phyloP scores from a whole-genome alignment of 2,113 vertebrate genomes.

The Pseudorasbora parva region DNA sequence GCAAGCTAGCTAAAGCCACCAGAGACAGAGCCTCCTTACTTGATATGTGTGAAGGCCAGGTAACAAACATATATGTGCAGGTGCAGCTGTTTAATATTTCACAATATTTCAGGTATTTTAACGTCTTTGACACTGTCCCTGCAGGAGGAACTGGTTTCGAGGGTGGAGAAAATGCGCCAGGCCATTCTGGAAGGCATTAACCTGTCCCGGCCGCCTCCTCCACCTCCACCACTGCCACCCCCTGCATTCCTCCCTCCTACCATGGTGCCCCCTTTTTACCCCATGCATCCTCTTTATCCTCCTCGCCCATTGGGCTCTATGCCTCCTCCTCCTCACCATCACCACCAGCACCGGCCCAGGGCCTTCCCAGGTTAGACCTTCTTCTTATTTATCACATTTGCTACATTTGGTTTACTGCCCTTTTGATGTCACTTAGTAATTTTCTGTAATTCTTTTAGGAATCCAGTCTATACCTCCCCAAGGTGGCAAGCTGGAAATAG shows the following conservation, averaged over 20 bases:
- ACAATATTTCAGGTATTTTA: background rate
- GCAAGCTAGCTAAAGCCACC: conserved; percentile 85
- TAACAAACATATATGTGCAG: conserved; percentile 53
- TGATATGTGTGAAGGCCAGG: conserved; percentile 93
- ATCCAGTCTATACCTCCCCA: conserved; percentile 90
- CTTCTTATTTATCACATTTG: background rate
- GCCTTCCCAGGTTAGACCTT: conserved; percentile 82
- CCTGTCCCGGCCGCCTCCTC: conserved; percentile 81
- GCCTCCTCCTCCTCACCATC: conserved; percentile 78
- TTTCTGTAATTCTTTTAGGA: conserved; percentile 66
- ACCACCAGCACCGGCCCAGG: conserved; percentile 81
- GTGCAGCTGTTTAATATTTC: background rate
- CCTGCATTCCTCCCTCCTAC: conserved; percentile 83
- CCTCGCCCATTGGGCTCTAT: conserved; percentile 83
- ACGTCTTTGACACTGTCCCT: background rate
- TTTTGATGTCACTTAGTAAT: background rate
- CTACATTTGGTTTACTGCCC: background rate
- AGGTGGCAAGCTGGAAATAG: conserved; percentile 92
- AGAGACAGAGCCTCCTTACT: conserved; percentile 83
- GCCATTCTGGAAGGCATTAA: conserved; percentile 91
- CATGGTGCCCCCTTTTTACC: conserved; percentile 86
- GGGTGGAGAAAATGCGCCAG: conserved; percentile 92
- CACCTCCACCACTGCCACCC: conserved; percentile 84
- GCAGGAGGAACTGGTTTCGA: conserved; percentile 84
- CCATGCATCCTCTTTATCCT: conserved; percentile 83